Evolutionary conservation across 2,888 invertebrate species (phyloP), one percentile per base, ranked within the genome.

Genomic region (Ochropleura leucogaster): DNA sequence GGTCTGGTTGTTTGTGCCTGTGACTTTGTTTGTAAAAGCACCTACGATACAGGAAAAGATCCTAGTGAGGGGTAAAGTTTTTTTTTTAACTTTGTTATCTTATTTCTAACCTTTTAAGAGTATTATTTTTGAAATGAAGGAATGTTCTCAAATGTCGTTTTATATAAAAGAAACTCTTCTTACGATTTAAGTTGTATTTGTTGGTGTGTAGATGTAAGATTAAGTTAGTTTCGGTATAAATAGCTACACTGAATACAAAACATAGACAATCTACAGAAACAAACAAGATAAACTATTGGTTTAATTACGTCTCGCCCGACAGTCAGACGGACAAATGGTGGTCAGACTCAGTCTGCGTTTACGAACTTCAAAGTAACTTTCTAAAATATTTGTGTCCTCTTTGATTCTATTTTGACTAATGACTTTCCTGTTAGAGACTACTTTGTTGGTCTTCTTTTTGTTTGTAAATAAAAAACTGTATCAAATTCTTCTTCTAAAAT

Each of bases 321-420:
- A 8, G 67, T 68, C 69, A 60, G 71, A 63, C 53, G 65, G 60
- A 62, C 72, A 30, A 70, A 51, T 74, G 55, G 66, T 70, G 30
- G 73, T 82, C 40, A 53, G 40, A 62, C 69, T 64, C 51, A 9
- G 63, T 44, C 55, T 68, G 55, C 67, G 65, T 76, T 79, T 66
- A 72, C 53, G 65, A 72, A 78, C 83, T 74, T 87, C 87, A 87
- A 87, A 87, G 87, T 70, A 59, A 73, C 60, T 79, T 80, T 76
- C 60, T 64, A 78, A 79, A 82, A 77, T 83, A 82, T 72, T 79
- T 85, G 64, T 59, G 77, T 82, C 67, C 74, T 67, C 86, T 87
- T 87, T 87, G 84, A 86, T 84, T 84, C 78, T 86, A 84, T 87
- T 86, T 85, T 74, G 76, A 85, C 83, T 87, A 86, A 86, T 79